These are phyloP conservation scores for Calameuta pallipes DNA, from an alignment of 2,888 invertebrate species.

Conservation along the genomic window DNA sequence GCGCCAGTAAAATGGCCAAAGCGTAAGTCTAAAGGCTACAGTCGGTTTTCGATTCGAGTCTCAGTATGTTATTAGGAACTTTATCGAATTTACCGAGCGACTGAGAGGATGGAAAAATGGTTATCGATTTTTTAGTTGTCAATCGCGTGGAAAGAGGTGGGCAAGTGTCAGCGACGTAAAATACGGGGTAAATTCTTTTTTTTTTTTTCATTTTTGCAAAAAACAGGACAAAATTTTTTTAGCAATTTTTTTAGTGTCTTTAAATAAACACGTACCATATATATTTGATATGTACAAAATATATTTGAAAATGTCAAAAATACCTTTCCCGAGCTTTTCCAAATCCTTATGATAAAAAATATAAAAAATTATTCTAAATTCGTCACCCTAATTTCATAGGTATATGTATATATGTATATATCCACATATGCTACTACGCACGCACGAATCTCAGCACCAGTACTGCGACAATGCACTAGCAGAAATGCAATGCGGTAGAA, in stretches of 20 bases:
- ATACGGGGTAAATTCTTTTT: background rate
- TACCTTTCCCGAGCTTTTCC: too few relatives aligned
- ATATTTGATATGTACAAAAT: background rate
- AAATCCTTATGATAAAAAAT: too few relatives aligned
- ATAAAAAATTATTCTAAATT: too few relatives aligned
- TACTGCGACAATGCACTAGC: background rate
- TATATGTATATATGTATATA: too few relatives aligned
- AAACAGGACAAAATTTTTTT: background rate
- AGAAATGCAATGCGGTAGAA: constrained; percentile 39
- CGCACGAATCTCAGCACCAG: background rate
- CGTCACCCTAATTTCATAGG: too few relatives aligned
- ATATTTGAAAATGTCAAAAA: background rate
- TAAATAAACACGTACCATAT: background rate
- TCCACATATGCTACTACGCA: too few relatives aligned
- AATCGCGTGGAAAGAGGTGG: background rate
- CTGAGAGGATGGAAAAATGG: background rate
- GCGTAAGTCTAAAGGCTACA: background rate
- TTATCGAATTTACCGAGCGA: background rate
- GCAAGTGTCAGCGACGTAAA: background rate
- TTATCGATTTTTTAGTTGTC: background rate
- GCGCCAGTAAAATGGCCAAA: background rate
- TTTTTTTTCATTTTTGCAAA: background rate
- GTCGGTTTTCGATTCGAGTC: background rate
- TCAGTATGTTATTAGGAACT: background rate
- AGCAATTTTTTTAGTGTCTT: too few relatives aligned